Evolutionary conservation across 1,140 invertebrate species (phyloP), one percentile per base, ranked within the genome.

Genomic region (Metopolophium dirhodum): DNA sequence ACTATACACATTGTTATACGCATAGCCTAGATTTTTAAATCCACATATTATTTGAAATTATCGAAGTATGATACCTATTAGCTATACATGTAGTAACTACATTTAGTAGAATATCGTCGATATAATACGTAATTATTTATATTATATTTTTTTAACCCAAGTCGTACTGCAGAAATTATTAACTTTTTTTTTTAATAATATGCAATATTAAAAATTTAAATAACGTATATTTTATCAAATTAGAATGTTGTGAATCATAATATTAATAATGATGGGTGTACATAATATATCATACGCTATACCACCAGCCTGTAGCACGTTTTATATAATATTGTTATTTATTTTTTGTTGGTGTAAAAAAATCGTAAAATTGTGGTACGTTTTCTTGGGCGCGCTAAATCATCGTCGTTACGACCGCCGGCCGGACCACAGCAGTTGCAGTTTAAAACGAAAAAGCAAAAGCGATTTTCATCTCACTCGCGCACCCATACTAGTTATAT

Each of bases 371-470:
- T 77, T 77, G 14, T 77, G n/a, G 61, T n/a, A 77, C 30, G 61
- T 77, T 77, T 18, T 77, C 30, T n/a, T 77, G 11, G 30, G 61
- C 8, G 61, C 61, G 61, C 61, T 77, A 77, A 77, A 77, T 77
- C 61, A 77, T 77, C 61, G n/a, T 77, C 61, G 61, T 77, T 77
- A 77, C 61, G 61, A 77, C n/a, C 61, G 61, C 61, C 30, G 30
- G 30, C 61, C 30, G 61, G 61, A 77, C 61, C 61, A 77, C 61
- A 77, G 30, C 11, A 77, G 11, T 77, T 77, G 61, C n/a, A n/a
- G 61, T 77, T 77, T 77, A 77, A 77, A 77, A n/a, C 61, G 61
- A 77, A 77, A 77, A 77, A 77, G 61, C 61, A 77, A 77, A 77
- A 77, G 61, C 61, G 61, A 77, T 77, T 77, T 77, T 77, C 61